Conservation (phyloP, 2,888 invertebrate genomes). For the Eudemis profundana region DNA sequence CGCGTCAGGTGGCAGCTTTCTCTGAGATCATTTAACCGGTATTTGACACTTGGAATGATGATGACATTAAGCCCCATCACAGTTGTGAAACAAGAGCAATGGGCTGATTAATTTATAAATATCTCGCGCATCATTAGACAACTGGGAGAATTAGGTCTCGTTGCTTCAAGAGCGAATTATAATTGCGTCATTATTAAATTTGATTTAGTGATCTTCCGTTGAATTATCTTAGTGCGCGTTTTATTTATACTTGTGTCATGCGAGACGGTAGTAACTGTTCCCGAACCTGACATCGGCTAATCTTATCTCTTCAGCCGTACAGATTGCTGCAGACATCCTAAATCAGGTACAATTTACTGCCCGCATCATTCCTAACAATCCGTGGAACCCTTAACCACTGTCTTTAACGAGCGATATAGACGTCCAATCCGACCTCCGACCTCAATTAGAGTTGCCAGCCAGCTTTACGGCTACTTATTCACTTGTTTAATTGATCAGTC, state of each 20-base stretch:
- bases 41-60: constrained; percentile 57
- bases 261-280: not conserved
- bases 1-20: constrained; percentile 60
- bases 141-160: constrained; percentile 30
- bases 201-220: not conserved
- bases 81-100: constrained; percentile 55
- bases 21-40: constrained; percentile 55
- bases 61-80: constrained; percentile 60
- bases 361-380: constrained; percentile 50
- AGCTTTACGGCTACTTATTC: constrained; percentile 44
- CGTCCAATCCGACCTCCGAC: constrained; percentile 45
- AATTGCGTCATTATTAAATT: constrained; percentile 14
- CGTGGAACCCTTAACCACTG: constrained; percentile 45
- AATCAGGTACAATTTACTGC: constrained; percentile 51
- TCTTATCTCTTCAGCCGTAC: not conserved
- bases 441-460: constrained; percentile 43
- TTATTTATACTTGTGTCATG: not conserved
- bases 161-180: constrained; percentile 6
- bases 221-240: constrained; percentile 1
- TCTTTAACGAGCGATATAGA: constrained; percentile 46
- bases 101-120: constrained; percentile 49
- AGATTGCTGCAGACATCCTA: constrained; percentile 41
- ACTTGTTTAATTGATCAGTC: constrained; percentile 44
- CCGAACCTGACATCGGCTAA: not conserved
- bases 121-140: constrained; percentile 45